Percentiles rank a stretch among this genome's conserved stretches.
Conservation (phyloP, 2,888 invertebrate species). For the Acleris literana region DNA sequence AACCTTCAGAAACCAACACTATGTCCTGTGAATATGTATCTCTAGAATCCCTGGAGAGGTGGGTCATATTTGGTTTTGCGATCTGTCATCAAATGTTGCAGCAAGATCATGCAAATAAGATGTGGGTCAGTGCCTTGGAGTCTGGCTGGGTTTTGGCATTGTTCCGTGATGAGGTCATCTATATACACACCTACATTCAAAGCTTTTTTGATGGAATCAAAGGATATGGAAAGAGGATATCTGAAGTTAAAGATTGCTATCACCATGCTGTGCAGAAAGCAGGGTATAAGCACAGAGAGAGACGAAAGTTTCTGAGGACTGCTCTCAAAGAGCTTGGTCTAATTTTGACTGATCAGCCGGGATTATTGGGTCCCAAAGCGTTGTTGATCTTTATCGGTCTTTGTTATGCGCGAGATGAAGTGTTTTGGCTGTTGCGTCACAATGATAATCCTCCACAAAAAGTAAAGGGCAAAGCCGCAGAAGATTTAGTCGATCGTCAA, state of each 20-base stretch:
- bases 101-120: slow-evolving; percentile 91
- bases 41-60: slow-evolving; percentile 96
- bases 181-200: slow-evolving; percentile 96
- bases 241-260: slow-evolving; percentile 98
- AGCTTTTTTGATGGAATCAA: slow-evolving; percentile 97
- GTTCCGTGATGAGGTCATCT: slow-evolving; percentile 98
- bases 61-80: slow-evolving; percentile 97
- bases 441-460: slow-evolving; percentile 97
- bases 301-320: slow-evolving; percentile 97
- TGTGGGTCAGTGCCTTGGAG: slow-evolving; percentile 96
- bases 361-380: slow-evolving; percentile 98
- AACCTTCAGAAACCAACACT: slow-evolving; percentile 96
- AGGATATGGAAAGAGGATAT: slow-evolving; percentile 95
- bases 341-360: slow-evolving; percentile 98
- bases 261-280: slow-evolving; percentile 95
- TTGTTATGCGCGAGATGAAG: slow-evolving; percentile 97
- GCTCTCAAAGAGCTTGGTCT: slow-evolving; percentile 97
- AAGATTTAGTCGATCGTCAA: slow-evolving; percentile 97
- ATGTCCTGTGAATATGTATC: slow-evolving; percentile 99
- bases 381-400: slow-evolving; percentile 98
- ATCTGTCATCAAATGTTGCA: slow-evolving; percentile 95
- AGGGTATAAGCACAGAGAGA: slow-evolving; percentile 95
- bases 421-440: slow-evolving; percentile 97
- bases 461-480: slow-evolving; percentile 93
- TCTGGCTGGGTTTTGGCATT: slow-evolving; percentile 97